Conservation (phyloP, 1,140 invertebrate genomes). For the Drosophila nigromelanica region DNA sequence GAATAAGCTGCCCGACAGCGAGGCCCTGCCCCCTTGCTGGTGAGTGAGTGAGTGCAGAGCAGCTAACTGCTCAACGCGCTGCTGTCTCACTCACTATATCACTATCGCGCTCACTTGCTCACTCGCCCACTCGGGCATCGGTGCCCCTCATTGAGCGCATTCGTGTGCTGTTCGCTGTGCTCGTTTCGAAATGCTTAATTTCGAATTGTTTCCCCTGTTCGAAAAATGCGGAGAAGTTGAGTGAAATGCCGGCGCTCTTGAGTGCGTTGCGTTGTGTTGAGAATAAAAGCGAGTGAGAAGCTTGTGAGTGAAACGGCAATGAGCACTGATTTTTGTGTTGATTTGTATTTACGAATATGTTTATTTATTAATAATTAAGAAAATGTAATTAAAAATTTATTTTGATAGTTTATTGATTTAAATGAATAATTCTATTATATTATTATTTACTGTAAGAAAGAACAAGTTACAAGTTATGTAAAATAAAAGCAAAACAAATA, state of each 20-base stretch:
- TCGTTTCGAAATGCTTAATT: conserved; percentile 25
- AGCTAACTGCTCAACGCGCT: conserved; percentile 1
- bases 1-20: neutral
- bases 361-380: neutral
- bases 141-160: conserved; percentile 25
- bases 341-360: neutral
- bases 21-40: conserved; percentile 22
- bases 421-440: too few relatives aligned
- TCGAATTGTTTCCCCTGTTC: conserved; percentile 57
- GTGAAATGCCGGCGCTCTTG: conserved; percentile 17
- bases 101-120: conserved; percentile 1
- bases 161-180: conserved; percentile 8
- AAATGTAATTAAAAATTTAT: too few relatives aligned
- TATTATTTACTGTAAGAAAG: too few relatives aligned
- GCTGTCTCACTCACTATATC: conserved; percentile 25
- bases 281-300: conserved; percentile 2
- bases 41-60: neutral
- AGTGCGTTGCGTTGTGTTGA: neutral
- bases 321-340: too few relatives aligned
- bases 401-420: too few relatives aligned
- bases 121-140: conserved; percentile 10
- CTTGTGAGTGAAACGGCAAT: neutral
- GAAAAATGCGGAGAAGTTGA: conserved; percentile 55
- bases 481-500: too few relatives aligned
- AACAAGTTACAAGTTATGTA: too few relatives aligned